Conservation (phyloP, 2,888 invertebrate genomes). For the Hydrotaea cyrtoneurina region DNA sequence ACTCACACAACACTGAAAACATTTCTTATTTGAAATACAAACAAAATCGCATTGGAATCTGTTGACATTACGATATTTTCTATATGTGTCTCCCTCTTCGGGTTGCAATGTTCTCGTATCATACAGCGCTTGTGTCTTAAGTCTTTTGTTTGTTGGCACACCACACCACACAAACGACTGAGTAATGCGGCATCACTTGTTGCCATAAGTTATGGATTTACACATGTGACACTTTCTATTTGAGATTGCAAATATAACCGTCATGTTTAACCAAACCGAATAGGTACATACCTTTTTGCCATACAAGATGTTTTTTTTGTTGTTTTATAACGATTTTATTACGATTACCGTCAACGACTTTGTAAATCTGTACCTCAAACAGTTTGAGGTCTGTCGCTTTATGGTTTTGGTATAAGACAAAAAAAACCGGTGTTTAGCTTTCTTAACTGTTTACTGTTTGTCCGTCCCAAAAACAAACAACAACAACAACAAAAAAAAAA, state of each 20-base stretch:
- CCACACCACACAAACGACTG: too few species aligned
- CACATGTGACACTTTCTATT: slow-evolving; percentile 1
- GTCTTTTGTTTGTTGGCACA: not conserved
- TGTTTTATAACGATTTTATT: not conserved
- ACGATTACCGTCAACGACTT: not conserved
- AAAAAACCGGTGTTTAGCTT: slow-evolving; percentile 42
- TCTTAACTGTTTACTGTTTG: slow-evolving; percentile 29
- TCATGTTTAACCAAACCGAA: too few species aligned
- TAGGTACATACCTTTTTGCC: too few species aligned
- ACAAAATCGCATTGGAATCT: too few species aligned
- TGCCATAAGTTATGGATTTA: not conserved
- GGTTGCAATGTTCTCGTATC: too few species aligned
- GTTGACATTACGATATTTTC: too few species aligned
- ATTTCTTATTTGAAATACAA: too few species aligned
- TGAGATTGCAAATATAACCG: not conserved
- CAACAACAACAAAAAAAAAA: too few species aligned
- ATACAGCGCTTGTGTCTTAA: not conserved
- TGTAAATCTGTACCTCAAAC: not conserved
- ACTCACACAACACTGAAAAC: too few species aligned
- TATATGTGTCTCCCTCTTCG: too few species aligned
- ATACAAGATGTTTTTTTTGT: too few species aligned
- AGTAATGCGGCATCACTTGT: not conserved
- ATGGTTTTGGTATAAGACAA: slow-evolving; percentile 4
- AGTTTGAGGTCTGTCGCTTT: not conserved
- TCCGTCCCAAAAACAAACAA: not conserved